Percentiles rank a stretch among this genome's conserved stretches.
These are phyloP conservation scores for Lepidotrigona ventralis DNA, from an alignment of 1,140 invertebrate genomes.

Conservation along the genomic window DNA sequence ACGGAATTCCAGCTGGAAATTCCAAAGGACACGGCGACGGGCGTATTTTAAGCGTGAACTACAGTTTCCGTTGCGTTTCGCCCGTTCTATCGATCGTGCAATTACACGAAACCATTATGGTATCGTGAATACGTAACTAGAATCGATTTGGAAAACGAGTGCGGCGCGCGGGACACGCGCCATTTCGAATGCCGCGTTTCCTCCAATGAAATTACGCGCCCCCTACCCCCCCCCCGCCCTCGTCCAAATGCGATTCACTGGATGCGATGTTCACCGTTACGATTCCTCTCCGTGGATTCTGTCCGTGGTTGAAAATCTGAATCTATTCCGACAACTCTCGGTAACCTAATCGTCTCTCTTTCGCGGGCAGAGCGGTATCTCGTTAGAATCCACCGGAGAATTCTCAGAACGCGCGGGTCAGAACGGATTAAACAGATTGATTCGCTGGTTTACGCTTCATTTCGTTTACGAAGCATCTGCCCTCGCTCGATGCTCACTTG, in stretches of 20 bases:
- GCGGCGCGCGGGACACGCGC: slow-evolving; percentile 1
- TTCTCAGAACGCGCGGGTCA: neutral
- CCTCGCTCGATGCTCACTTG: no score
- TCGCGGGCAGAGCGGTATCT: neutral
- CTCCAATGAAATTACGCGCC: slow-evolving; percentile 15
- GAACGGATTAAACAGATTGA: neutral
- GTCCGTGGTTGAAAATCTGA: neutral
- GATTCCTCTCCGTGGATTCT: neutral
- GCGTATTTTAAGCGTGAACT: neutral
- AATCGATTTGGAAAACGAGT: slow-evolving; percentile 25
- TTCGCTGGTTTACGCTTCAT: neutral
- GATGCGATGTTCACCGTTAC: slow-evolving; percentile 5
- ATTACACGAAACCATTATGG: slow-evolving; percentile 27
- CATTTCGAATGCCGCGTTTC: slow-evolving; percentile 14
- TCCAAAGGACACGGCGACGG: neutral
- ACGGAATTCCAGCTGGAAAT: neutral
- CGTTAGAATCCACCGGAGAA: neutral
- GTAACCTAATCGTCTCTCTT: neutral
- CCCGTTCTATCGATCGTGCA: slow-evolving; percentile 23
- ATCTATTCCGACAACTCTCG: neutral
- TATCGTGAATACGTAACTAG: slow-evolving; percentile 28
- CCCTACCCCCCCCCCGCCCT: neutral
- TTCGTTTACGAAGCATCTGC: neutral
- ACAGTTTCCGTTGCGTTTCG: neutral
- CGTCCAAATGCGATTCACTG: neutral